phyloP scores from a whole-genome alignment of 2,113 vertebrate species.

The Prolemur simus region DNA sequence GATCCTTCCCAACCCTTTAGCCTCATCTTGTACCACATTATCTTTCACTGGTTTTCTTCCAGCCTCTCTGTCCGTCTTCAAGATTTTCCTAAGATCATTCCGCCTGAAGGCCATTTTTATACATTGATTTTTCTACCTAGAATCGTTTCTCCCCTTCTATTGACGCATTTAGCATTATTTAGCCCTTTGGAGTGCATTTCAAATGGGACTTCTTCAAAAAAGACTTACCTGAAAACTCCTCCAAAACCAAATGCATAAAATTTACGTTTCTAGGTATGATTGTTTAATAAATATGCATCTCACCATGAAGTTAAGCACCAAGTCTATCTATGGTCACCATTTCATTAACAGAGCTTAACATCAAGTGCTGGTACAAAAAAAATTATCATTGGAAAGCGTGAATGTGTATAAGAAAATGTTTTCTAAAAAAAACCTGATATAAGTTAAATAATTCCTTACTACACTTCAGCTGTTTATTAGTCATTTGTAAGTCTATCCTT shows the following conservation, averaged over 20 bases:
- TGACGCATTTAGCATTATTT: not conserved
- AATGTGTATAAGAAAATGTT: not conserved
- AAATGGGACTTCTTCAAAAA: not conserved
- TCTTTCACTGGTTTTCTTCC: not conserved
- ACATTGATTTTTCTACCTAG: not conserved
- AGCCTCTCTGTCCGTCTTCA: not conserved
- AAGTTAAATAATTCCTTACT: not conserved
- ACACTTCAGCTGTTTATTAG: not conserved
- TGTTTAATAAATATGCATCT: not conserved
- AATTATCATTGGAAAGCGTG: not conserved
- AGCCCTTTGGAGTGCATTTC: not conserved
- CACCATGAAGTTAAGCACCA: not conserved
- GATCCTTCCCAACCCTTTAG: not conserved
- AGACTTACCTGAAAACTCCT: not conserved
- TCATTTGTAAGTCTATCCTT: not conserved
- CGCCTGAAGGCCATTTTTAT: not conserved
- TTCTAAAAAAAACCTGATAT: not conserved
- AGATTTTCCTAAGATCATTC: not conserved
- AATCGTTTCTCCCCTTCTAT: not conserved
- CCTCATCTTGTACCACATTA: not conserved
- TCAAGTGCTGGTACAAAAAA: not conserved
- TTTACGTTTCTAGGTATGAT: not conserved
- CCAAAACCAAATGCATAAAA: not conserved
- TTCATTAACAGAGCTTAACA: not conserved
- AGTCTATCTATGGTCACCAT: not conserved